Base-by-base conservation (phyloP, 2,113 vertebrate genomes). In the Salvelinus alpinus region DNA sequence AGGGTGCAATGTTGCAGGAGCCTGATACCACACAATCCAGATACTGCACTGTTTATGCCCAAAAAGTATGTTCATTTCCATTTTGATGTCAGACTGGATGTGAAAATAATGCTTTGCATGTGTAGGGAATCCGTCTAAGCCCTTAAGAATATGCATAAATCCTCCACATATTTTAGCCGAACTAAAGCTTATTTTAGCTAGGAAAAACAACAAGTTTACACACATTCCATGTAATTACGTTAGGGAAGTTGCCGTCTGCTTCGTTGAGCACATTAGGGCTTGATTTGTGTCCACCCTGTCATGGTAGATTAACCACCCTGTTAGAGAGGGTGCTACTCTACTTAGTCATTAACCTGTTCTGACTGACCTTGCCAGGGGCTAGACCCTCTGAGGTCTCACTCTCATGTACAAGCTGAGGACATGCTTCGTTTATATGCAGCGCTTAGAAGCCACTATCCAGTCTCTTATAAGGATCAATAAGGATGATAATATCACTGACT, bases 171-270 rank as follows among this genome's bases (percentile, higher is more conserved):
- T 54, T 54, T 54, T 54, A 54, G 14, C 38, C 38, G 0, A 44
- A 54, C 51, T 54, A 54, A 18, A 44, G 38, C 9, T 54, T 18
- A 16, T 18, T 54, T 54, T 18, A 14, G 51, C 51, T 54, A 54
- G 16, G 51, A 18, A 16, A 54, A 54, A 18, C 5, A 1, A 54
- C 51, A 54, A 54, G 51, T 54, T 54, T 54, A 54, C 51, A 18
- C 16, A 54, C 16, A 54, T 54, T 54, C 4, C 51, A 54, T 54
- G 12, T 54, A 54, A 18, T 54, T 54, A 54, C 77, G 80, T 72
- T 74, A 75, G 75, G 74, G 71, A 38, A 31, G 62, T 54, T 54
- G 5, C 59, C 59, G 22, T n/a, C 59, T n/a, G 59, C n/a, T 11
- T 62, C 9, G 7, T 22, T 62, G n/a, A 62, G 6, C n/a, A 62